Evolutionary conservation across 2,113 vertebrate species (phyloP), one percentile per base, ranked within the genome.

Genomic region (Catagonus wagneri): DNA sequence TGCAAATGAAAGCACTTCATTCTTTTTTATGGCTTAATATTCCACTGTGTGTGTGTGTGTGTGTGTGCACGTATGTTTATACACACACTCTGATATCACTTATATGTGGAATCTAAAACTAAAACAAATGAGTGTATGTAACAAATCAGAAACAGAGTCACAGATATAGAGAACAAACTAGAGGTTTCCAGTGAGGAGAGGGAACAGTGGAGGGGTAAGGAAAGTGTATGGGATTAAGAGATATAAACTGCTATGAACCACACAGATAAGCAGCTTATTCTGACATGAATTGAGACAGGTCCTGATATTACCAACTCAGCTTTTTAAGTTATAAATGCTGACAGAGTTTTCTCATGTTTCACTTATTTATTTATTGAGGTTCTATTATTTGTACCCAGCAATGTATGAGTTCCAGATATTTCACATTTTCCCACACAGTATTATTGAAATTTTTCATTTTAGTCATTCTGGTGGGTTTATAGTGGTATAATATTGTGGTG

Each of bases 381-480:
- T 83, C 27, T 78, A 22, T 81, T 52, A 93, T 66, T 71, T 94
- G 15, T 32, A 76, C 50, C 1, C n/a, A 87, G 32, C 19, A 75
- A 44, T 36, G 20, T n/a, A 1, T 16, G 7, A 76, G 58, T 84
- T 54, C 68, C 39, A 32, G 10, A 9, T 83, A 1, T 58, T 68
- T 9, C 39, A 44, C 7, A 78, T 90, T 94, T 63, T 44, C 16
- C 22, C 12, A 50, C 3, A 60, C 54, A 71, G 2, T 16, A 60
- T 52, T 60, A 69, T 75, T 63, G 85, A 7, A 66, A 15, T 72
- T 86, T 95, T 95, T 95, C 10, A 83, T 90, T 69, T 93, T 95
- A 84, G 52, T 61, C 29, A 79, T 83, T 83, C 25, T 58, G 20
- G 20, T 86, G 9, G 20, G 2, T 97, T 80, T 58, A 3, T 76